phyloP scores from a whole-genome alignment of 2,888 invertebrate genomes.

The Leptopilina drosophilae region DNA sequence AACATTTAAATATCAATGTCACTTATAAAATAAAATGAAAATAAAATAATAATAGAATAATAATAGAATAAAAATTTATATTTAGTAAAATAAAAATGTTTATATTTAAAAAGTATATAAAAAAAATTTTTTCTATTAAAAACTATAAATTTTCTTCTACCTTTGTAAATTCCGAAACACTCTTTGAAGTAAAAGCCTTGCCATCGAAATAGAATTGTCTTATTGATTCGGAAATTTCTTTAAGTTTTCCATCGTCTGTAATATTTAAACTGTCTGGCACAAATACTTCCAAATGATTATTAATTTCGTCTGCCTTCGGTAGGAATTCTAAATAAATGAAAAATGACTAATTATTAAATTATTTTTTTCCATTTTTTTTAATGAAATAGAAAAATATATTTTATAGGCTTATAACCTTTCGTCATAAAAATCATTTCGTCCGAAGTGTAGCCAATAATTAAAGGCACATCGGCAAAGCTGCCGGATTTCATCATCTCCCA shows the following conservation, averaged over 20 bases:
- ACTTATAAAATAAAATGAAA: too few relatives aligned
- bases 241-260: slow-evolving; percentile 61
- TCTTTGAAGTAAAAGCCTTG: slow-evolving; percentile 63
- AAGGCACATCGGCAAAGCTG: slow-evolving; percentile 67
- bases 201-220: slow-evolving; percentile 69
- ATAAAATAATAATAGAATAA: too few relatives aligned
- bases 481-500: slow-evolving; percentile 70
- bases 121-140: background rate
- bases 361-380: background rate
- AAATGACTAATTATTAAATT: background rate
- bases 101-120: too few relatives aligned
- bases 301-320: slow-evolving; percentile 61
- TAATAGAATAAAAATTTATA: too few relatives aligned
- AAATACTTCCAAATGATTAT: slow-evolving; percentile 68
- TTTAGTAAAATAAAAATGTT: too few relatives aligned
- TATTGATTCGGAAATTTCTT: slow-evolving; percentile 60
- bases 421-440: slow-evolving; percentile 64
- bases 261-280: slow-evolving; percentile 69
- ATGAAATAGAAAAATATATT: background rate
- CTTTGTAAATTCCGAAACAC: slow-evolving; percentile 55
- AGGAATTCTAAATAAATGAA: slow-evolving; percentile 56
- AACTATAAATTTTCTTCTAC: slow-evolving; percentile 41
- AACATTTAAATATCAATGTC: background rate
- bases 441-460: slow-evolving; percentile 64
- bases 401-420: slow-evolving; percentile 55